Base-by-base conservation (phyloP, 1,140 invertebrate species). In the Zaprionus kolodkinae region DNA sequence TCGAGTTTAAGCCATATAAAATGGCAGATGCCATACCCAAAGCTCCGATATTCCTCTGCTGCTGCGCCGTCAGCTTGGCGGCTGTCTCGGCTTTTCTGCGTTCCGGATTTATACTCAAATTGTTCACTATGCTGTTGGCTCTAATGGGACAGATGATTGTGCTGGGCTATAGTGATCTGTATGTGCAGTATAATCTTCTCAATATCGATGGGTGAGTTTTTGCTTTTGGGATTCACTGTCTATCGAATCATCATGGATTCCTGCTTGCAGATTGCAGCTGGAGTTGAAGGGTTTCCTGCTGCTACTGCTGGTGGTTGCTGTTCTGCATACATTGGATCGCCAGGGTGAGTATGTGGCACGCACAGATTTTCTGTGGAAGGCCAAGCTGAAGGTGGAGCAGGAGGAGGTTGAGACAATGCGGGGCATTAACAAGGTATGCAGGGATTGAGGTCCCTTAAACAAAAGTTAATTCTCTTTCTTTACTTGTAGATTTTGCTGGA, bases 381-480 rank as follows among this genome's bases (percentile, higher is more conserved):
- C 96, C n/a, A 97, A 97, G 92, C 93, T 98, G 0, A 96, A 96
- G 91, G 96, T 97, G 0, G 98, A 99, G 91, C 97, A 98, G 92
- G 97, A 98, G 79, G 97, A 99, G 90, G 97, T 98, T 2, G 97
- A 99, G 93, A 98, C 97, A 0, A 98, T 98, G 97, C 93, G 97
- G 78, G 97, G 97, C 52, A 98, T 99, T 52, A 99, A 99, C 92
- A 98, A 98, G 93, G 95, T 95, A 81, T 55, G 45, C 15, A 21
- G 1, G 17, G 11, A 2, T 1, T 17, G 48, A 30, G 15, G 7
- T 30, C 25, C 7, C 30, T 17, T 48, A 10, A 7, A 17, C 4
- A 35, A n/a, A 13, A 13, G n/a, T 10, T 61, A 15, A 45, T 17
- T 45, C 9, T 1, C 21, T 11, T 17, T 10, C 9, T 10, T 4